A percentile compares a stretch with the other conserved stretches of the same genome.
These are phyloP conservation scores for Orthosia gracilis DNA, from an alignment of 2,888 invertebrate species.

Conservation along the genomic window DNA sequence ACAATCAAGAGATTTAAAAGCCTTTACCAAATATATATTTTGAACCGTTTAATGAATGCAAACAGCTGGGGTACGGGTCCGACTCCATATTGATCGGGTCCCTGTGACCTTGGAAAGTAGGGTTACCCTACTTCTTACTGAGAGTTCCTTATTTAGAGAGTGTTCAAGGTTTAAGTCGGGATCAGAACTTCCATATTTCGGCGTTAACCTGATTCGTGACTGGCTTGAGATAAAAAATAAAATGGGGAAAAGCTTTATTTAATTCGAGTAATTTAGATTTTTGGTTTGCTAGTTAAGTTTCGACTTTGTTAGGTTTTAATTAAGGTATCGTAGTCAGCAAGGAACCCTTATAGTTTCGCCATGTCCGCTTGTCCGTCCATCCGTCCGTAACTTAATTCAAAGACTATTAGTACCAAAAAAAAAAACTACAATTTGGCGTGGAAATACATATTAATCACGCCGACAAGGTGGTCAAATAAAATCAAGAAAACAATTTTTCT, in stretches of 20 bases:
- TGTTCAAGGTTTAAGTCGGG: slow-evolving; percentile 11
- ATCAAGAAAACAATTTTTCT: too few species aligned
- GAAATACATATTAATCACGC: too few species aligned
- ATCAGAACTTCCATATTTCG: slow-evolving; percentile 39
- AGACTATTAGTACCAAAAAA: too few species aligned
- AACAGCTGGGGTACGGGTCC: slow-evolving; percentile 48
- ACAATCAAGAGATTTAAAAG: slow-evolving; percentile 18
- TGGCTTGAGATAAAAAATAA: not conserved
- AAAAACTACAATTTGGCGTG: too few species aligned
- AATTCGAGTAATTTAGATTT: slow-evolving; percentile 38
- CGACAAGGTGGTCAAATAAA: too few species aligned
- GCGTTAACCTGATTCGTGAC: slow-evolving; percentile 7
- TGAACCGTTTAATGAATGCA: slow-evolving; percentile 14
- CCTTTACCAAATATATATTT: slow-evolving; percentile 19
- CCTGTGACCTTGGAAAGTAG: slow-evolving; percentile 56
- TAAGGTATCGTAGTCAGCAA: too few species aligned
- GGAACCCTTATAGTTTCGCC: too few species aligned
- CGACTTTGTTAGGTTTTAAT: slow-evolving; percentile 14
- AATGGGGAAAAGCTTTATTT: slow-evolving; percentile 9
- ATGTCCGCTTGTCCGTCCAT: too few species aligned
- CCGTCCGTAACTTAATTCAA: too few species aligned
- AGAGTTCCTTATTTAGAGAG: slow-evolving; percentile 12
- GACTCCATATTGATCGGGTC: slow-evolving; percentile 62
- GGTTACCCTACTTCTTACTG: slow-evolving; percentile 35
- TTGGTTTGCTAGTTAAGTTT: slow-evolving; percentile 7